A percentile compares a stretch with the other conserved stretches of the same genome.
Evolutionary conservation across 2,888 invertebrate species (phyloP).

Genomic region (Cephus nigrinus): DNA sequence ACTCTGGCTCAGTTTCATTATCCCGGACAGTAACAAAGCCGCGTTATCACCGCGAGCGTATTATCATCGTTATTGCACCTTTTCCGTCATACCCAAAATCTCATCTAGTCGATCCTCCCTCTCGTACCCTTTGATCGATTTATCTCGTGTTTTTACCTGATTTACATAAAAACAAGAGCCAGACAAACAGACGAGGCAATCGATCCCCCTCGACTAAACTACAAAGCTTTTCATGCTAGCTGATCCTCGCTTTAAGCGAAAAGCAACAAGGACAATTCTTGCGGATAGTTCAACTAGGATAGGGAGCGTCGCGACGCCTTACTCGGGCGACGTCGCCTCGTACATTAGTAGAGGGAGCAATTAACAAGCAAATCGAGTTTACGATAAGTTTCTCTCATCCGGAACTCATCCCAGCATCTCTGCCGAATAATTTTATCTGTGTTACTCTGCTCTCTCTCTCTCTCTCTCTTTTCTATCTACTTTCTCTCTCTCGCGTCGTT

Average conservation of each 20-base stretch:
- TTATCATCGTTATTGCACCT: constrained; percentile 6
- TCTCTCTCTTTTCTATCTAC: too few species aligned
- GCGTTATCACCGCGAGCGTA: constrained; percentile 2
- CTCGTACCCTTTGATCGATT: neutral
- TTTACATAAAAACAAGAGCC: neutral
- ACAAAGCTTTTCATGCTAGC: neutral
- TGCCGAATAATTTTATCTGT: neutral
- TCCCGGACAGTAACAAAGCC: constrained; percentile 6
- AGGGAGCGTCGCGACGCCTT: neutral
- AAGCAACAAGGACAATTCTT: neutral
- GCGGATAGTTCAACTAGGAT: neutral
- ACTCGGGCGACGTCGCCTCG: neutral
- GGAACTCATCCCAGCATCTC: neutral
- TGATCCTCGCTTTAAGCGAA: neutral
- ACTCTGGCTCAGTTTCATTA: neutral
- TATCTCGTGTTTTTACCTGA: neutral
- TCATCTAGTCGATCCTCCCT: neutral
- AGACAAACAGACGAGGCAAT: neutral
- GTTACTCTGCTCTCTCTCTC: too few species aligned
- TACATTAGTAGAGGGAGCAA: neutral
- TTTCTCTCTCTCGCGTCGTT: too few species aligned
- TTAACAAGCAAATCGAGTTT: constrained; percentile 5
- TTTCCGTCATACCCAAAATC: neutral
- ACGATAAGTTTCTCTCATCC: neutral
- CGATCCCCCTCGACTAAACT: neutral